Evolutionary conservation across 2,797 vertebrate genomes (phyloP).

Genomic region (Petrocephalus schoutedeni): DNA sequence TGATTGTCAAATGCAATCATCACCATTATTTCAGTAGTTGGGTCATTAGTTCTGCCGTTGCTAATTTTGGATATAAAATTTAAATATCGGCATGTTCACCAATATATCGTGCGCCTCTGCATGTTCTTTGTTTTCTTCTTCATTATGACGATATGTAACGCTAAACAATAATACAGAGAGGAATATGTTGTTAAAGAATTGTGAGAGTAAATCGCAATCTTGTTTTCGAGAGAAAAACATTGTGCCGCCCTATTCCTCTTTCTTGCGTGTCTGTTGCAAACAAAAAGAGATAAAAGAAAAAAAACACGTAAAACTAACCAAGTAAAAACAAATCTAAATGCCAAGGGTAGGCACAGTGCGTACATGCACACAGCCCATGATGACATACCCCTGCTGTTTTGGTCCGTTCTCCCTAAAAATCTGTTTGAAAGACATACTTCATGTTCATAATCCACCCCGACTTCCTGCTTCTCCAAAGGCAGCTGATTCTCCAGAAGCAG

Average conservation of each 20-base stretch:
- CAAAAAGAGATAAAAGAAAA: background rate
- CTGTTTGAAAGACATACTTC: background rate
- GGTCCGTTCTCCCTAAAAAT: background rate
- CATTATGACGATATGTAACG: background rate
- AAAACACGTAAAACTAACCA: background rate
- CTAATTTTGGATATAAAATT: background rate
- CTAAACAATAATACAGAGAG: background rate
- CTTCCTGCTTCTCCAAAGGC: background rate
- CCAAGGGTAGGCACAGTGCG: background rate
- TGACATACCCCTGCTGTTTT: background rate
- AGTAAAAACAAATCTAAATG: background rate
- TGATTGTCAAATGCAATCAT: background rate
- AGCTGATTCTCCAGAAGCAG: background rate
- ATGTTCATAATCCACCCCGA: background rate
- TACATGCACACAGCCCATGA: background rate
- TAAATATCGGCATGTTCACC: background rate
- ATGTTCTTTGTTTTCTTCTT: background rate
- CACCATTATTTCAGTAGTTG: background rate
- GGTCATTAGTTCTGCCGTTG: background rate
- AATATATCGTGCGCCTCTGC: background rate
- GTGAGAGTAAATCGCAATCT: background rate
- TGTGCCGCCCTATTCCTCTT: no score
- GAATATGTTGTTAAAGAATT: background rate
- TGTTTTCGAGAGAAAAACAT: no score
- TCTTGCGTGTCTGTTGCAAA: background rate